phyloP scores from a whole-genome alignment of 2,797 vertebrate species.

The Eulemur albifrons region DNA sequence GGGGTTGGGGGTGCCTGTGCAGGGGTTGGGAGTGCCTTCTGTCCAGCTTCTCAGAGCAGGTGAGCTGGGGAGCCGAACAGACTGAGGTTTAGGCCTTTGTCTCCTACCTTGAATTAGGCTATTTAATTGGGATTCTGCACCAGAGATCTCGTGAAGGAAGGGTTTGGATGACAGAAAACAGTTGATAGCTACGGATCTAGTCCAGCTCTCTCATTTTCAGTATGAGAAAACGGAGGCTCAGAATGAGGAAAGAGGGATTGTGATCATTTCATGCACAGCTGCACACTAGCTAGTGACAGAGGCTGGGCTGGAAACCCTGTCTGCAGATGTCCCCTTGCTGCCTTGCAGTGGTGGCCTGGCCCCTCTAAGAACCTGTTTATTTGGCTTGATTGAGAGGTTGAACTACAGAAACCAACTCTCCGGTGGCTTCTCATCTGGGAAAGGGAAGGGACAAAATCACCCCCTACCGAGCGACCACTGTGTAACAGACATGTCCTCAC shows the following conservation, averaged over 20 bases:
- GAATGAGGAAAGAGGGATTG: neutral
- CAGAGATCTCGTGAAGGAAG: neutral
- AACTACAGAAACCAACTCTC: neutral
- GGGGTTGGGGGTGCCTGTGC: neutral
- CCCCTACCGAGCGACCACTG: fast-evolving
- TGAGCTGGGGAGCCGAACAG: neutral
- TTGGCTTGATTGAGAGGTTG: neutral
- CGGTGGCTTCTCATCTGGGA: neutral
- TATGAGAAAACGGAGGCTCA: neutral
- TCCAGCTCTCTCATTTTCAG: neutral
- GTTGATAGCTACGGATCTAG: neutral
- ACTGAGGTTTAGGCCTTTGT: neutral
- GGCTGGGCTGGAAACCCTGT: neutral
- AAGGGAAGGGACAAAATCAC: neutral
- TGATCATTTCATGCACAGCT: fast-evolving
- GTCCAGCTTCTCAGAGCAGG: neutral
- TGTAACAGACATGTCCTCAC: neutral
- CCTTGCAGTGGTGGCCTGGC: neutral
- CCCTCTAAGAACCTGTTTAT: neutral
- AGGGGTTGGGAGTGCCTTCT: neutral
- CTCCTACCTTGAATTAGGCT: neutral
- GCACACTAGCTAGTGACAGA: neutral
- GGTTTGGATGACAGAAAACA: neutral
- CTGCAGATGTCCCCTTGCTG: neutral
- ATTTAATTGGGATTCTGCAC: neutral